phyloP scores from a whole-genome alignment of 2,113 vertebrate species.

The Haplochromis burtoni region DNA sequence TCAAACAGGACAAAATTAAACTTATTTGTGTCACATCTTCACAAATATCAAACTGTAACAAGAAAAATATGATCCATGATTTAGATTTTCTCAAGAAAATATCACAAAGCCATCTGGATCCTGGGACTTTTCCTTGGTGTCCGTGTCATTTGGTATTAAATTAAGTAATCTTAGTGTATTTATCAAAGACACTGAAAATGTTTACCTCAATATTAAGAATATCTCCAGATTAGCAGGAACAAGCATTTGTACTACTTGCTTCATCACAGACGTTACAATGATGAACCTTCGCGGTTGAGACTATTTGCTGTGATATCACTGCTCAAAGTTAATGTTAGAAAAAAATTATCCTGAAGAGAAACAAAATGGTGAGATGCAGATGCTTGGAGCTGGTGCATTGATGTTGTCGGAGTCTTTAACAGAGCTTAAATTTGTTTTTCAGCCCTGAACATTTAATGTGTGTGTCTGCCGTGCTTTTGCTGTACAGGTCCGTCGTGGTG shows the following conservation, averaged over 20 bases:
- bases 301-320: fast-evolving
- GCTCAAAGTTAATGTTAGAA: background rate
- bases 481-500: background rate
- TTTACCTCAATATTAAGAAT: background rate
- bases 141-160: background rate
- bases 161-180: background rate
- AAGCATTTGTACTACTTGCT: background rate
- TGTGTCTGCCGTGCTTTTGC: background rate
- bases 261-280: background rate
- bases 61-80: background rate
- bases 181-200: background rate
- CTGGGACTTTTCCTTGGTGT: background rate
- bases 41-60: background rate
- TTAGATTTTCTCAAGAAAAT: background rate
- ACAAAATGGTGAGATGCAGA: background rate
- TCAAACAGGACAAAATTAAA: background rate
- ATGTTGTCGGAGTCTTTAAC: background rate
- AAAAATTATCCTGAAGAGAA: background rate
- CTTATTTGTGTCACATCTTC: background rate
- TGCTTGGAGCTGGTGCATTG: background rate
- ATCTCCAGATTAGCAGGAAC: background rate
- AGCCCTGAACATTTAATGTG: background rate
- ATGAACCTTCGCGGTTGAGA: background rate
- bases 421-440: background rate
- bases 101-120: background rate